These are phyloP conservation scores for Trichosurus vulpecula DNA, from an alignment of 2,797 vertebrate species.

Conservation along the genomic window DNA sequence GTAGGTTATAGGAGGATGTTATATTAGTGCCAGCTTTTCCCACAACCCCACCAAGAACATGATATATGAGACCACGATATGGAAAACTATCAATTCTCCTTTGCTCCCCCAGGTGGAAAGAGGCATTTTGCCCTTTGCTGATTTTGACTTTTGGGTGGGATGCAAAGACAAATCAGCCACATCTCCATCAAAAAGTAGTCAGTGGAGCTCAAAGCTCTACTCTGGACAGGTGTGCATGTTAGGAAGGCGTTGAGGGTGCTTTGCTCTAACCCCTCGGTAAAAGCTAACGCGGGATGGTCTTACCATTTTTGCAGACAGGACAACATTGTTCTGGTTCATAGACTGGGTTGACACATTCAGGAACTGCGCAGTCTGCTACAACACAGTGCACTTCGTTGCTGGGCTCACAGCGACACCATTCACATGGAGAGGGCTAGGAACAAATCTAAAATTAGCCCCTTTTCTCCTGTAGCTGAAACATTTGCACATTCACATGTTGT, in stretches of 20 bases:
- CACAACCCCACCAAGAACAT: constrained; percentile 31
- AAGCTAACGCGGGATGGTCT: constrained; percentile 84
- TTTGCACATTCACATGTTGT: constrained; percentile 83
- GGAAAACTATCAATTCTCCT: constrained; percentile 25
- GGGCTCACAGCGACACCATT: constrained; percentile 99
- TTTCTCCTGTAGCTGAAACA: constrained; percentile 82
- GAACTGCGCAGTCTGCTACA: constrained; percentile 99
- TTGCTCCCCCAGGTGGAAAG: constrained; percentile 55
- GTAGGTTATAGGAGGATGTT: not conserved
- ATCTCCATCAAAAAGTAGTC: constrained; percentile 48
- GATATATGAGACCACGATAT: constrained; percentile 47
- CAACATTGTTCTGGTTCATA: constrained; percentile 99
- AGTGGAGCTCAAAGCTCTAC: constrained; percentile 35
- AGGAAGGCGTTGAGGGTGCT: constrained; percentile 38
- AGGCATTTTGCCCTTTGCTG: constrained; percentile 27
- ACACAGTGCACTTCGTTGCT: constrained; percentile 99
- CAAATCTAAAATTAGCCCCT: constrained; percentile 88
- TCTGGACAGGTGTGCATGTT: constrained; percentile 21
- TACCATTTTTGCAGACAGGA: constrained; percentile 99
- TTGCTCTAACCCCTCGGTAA: constrained; percentile 75
- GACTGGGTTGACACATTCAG: constrained; percentile 99
- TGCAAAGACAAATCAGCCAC: constrained; percentile 19
- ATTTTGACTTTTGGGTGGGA: constrained; percentile 50
- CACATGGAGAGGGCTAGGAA: constrained; percentile 98
- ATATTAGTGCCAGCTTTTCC: not conserved